Evolutionary conservation across 2,888 invertebrate species (phyloP).

Genomic region (Drosophila tripunctata): DNA sequence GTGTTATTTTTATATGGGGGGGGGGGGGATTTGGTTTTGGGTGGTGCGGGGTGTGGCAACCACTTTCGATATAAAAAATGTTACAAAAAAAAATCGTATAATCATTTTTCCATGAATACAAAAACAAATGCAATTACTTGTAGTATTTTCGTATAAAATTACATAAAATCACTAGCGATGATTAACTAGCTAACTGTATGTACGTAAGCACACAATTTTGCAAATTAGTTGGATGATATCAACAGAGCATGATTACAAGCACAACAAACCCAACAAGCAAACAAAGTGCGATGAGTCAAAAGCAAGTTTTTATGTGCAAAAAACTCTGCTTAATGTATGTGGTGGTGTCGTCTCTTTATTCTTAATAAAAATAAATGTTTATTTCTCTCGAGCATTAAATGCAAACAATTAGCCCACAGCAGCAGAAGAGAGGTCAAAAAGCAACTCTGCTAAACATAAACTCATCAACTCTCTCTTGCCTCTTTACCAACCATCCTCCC

Average conservation of each 20-base stretch:
- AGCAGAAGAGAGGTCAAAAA: conserved; percentile 21
- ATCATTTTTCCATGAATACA: neutral
- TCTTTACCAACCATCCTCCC: neutral
- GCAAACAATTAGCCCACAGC: conserved; percentile 14
- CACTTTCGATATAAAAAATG: neutral
- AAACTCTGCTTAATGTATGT: no score
- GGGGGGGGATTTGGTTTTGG: neutral
- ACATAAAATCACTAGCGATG: conserved; percentile 12
- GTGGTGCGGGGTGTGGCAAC: neutral
- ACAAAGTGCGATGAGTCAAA: conserved; percentile 7
- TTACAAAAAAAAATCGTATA: neutral
- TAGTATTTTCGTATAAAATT: conserved; percentile 7
- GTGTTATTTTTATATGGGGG: no score
- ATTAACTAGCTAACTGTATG: conserved; percentile 8
- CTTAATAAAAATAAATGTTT: conserved; percentile 3
- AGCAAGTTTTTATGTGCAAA: neutral
- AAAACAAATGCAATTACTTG: no score
- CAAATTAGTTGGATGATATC: conserved; percentile 24
- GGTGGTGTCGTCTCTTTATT: no score
- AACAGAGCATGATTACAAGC: conserved; percentile 1
- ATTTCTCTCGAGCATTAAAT: conserved; percentile 3
- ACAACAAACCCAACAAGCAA: neutral
- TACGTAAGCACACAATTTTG: conserved; percentile 6
- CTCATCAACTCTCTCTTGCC: conserved; percentile 7
- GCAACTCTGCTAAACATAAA: conserved; percentile 7